Evolutionary conservation across 35 echinoderm and acorn worm species (phyloP).

Genomic region (Lytechinus pictus): DNA sequence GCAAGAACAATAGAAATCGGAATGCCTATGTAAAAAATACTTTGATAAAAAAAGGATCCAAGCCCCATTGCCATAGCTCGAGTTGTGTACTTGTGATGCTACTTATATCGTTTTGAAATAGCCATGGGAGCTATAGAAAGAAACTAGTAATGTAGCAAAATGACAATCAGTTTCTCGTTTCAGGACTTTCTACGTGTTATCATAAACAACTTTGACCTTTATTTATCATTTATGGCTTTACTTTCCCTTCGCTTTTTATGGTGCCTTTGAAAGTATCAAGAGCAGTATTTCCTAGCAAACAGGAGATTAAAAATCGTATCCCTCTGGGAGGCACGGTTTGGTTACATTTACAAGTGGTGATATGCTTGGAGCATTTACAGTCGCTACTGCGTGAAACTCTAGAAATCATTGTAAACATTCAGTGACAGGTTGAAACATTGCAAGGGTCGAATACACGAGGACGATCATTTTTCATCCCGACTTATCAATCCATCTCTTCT

Average conservation of each 20-base stretch:
- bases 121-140: not conserved
- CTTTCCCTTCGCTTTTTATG: not conserved
- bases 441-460: not conserved
- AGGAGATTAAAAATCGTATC: not conserved
- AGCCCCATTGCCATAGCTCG: too few species aligned
- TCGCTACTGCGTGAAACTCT: not conserved
- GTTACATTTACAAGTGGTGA: not conserved
- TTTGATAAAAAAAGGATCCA: too few species aligned
- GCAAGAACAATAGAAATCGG: too few species aligned
- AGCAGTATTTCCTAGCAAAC: not conserved
- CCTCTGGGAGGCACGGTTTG: not conserved
- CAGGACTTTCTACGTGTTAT: not conserved
- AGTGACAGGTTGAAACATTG: not conserved
- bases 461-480: not conserved
- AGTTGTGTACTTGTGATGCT: too few species aligned
- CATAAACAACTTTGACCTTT: not conserved
- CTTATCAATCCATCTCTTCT: not conserved
- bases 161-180: not conserved
- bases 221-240: not conserved
- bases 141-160: not conserved
- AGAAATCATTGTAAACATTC: slow-evolving; percentile 14
- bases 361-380: not conserved
- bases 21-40: too few species aligned
- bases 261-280: not conserved
- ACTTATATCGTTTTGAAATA: too few species aligned